Conservation (phyloP, 2,888 invertebrate species). For the Proisotoma minuta region DNA sequence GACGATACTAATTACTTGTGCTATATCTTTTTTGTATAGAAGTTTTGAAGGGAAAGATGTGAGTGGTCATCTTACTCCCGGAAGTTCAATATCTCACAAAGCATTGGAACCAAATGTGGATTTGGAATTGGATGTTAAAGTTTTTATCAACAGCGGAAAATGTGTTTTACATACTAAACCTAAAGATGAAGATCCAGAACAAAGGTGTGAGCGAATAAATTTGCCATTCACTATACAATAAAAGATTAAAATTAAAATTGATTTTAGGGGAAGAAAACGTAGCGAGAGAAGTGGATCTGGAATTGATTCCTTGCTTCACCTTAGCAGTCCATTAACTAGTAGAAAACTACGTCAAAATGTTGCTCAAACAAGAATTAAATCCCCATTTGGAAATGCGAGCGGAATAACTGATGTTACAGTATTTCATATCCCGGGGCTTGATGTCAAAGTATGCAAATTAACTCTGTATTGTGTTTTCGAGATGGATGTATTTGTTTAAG, state of each 20-base stretch:
- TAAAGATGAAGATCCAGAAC: slow-evolving; percentile 61
- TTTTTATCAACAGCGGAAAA: slow-evolving; percentile 92
- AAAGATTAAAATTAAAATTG: not conserved
- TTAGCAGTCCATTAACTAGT: slow-evolving; percentile 40
- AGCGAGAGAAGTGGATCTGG: slow-evolving; percentile 45
- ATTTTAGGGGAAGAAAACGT: slow-evolving; percentile 34
- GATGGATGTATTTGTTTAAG: not conserved
- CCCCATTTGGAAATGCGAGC: slow-evolving; percentile 39
- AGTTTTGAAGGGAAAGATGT: slow-evolving; percentile 22
- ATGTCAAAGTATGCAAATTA: slow-evolving; percentile 64
- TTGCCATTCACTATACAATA: not conserved
- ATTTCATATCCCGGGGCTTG: slow-evolving; percentile 84
- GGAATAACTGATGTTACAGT: slow-evolving; percentile 67
- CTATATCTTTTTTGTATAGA: not conserved
- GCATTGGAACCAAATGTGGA: slow-evolving; percentile 86
- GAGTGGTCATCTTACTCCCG: slow-evolving; percentile 43
- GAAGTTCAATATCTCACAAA: slow-evolving; percentile 49
- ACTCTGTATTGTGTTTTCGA: slow-evolving; percentile 2
- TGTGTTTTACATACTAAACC: slow-evolving; percentile 91
- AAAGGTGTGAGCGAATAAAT: slow-evolving; percentile 20
- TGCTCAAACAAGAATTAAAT: slow-evolving; percentile 35
- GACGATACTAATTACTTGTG: not conserved
- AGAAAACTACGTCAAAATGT: slow-evolving; percentile 35
- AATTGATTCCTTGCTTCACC: slow-evolving; percentile 40
- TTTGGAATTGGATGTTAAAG: slow-evolving; percentile 92